Evolutionary conservation across 2,888 invertebrate genomes (phyloP), one percentile per base, ranked within the genome.

Genomic region (Mantis religiosa): DNA sequence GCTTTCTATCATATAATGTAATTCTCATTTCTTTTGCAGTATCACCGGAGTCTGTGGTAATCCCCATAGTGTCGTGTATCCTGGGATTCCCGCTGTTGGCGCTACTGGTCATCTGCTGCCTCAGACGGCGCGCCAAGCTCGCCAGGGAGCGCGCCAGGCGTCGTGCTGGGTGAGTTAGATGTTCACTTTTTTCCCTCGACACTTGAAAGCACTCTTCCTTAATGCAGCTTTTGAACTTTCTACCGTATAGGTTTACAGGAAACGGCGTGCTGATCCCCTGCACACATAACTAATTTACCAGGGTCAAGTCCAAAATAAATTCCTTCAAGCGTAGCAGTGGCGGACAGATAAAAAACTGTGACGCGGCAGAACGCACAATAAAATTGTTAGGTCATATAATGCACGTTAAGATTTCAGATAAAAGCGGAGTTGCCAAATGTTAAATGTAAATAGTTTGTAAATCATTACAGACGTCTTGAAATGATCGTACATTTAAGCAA

Each of bases 61-160:
- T 98, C 91, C 97, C 98, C 83, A 98, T 98, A 91, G 96, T 98
- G 87, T 97, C 98, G 89, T 97, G 98, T 93, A 98, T 98, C 92
- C 95, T 98, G 92, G 98, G 98, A 89, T 98, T 98, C 92, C 98
- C 98, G 82, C 94, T 98, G 91, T 93, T 98, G 92, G 98, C 98
- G 6, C 94, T 98, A 90, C 95, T 98, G 91, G 96, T 98, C 91
- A 98, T 98, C 92, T 98, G 98, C 93, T 98, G 97, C 92, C 94
- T 98, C 90, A 94, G 97, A 89, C 95, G 97, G 91, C 94, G 98
- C 91, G 98, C 98, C 3, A 97, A 98, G 93, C 92, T 97, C 92
- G 97, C 97, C 25, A 94, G 98, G 89, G 97, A 97, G 92, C 95
- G 97, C 90, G 97, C 97, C 88, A 94, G 97, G 89, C 94, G 97